Base-by-base conservation (phyloP, 2,113 vertebrate species). In the Indicator maculatus region DNA sequence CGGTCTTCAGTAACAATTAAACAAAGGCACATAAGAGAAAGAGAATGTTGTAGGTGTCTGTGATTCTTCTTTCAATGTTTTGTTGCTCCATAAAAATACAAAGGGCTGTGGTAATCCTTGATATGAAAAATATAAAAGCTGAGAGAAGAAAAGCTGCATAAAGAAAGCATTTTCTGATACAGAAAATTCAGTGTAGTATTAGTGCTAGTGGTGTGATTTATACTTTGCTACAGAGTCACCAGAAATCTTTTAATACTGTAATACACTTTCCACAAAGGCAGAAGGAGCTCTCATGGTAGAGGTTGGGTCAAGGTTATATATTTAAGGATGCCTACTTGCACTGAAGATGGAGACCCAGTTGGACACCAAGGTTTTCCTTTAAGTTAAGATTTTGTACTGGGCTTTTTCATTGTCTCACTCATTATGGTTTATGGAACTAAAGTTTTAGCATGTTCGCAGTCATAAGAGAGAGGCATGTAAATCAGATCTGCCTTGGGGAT, bases 391-490 rank as follows among this genome's bases (percentile, higher is more conserved):
- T 1, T 69, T 73, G 41, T 83, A 24, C 36, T 24, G 56, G 47
- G 17, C 9, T 59, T 76, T 53, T 83, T 67, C 45, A 19, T 12
- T 36, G 21, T 63, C 74, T 81, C 8, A 9, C 45, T 70, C 1
- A 1, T n/a, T 69, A 16, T 14, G 36, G 1, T 33, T 89, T 55
- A 27, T 47, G 30, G 24, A 64, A 28, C 31, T 44, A 19, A 67
- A 26, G 15, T 33, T 18, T 67, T 64, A 16, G 9, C 31, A 10
- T 23, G 0, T 38, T 56, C 19, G 30, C 19, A 39, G 60, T 63
- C 20, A 19, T 31, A 55, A 5, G 23, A 70, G 64, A 53, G 50
- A 9, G 9, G 33, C 2, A 0, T 0, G 14, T 45, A 59, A 82
- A 63, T 52, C 39, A 50, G 12, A 55, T 56, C 27, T 27, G 52